Conservation (phyloP, 2,888 invertebrate genomes). For the Andricus quercusramuli region DNA sequence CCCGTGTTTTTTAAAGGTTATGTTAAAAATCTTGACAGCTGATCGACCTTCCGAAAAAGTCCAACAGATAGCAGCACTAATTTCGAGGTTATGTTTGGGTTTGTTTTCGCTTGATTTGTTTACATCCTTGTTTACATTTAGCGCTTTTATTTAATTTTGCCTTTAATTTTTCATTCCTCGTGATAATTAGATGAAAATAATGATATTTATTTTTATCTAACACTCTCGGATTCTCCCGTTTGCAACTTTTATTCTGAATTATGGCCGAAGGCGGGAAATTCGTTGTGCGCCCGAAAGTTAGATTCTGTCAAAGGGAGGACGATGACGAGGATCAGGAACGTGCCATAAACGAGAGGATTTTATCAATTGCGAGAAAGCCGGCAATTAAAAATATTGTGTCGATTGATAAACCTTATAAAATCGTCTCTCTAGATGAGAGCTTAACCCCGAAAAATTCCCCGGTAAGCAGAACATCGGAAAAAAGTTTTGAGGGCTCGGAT, state of each 20-base stretch:
- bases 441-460: neutral
- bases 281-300: slow-evolving; percentile 61
- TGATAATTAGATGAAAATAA: neutral
- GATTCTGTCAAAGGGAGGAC: slow-evolving; percentile 59
- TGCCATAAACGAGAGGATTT: slow-evolving; percentile 11
- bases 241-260: neutral
- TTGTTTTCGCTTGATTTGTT: neutral
- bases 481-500: slow-evolving; percentile 4
- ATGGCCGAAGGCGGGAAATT: slow-evolving; percentile 34
- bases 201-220: too few species aligned
- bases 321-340: slow-evolving; percentile 28
- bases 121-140: slow-evolving; percentile 2
- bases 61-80: neutral
- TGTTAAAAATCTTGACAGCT: neutral
- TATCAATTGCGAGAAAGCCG: slow-evolving; percentile 47
- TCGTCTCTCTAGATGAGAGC: slow-evolving; percentile 48
- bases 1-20: neutral
- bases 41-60: neutral
- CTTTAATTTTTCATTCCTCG: neutral
- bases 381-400: slow-evolving; percentile 60
- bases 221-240: neutral
- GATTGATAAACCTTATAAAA: slow-evolving; percentile 59
- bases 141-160: neutral
- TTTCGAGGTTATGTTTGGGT: neutral
- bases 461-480: neutral